Evolutionary conservation across 2,797 vertebrate species (phyloP).

Genomic region (Propithecus deckenii): DNA sequence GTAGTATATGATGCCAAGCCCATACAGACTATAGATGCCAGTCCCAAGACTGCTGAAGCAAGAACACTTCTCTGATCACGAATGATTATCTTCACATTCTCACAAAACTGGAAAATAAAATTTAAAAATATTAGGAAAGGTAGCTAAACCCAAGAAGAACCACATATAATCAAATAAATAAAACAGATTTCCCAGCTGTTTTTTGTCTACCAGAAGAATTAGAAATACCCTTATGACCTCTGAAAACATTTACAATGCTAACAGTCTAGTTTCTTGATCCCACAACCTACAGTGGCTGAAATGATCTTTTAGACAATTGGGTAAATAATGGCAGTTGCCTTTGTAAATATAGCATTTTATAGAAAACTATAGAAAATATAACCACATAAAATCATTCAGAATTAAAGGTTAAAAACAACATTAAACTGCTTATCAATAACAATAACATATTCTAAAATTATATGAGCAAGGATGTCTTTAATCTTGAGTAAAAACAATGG

Average conservation of each 20-base stretch:
- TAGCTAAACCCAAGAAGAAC: neutral
- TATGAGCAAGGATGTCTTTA: neutral
- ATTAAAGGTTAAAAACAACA: constrained; percentile 25
- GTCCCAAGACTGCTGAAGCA: constrained; percentile 88
- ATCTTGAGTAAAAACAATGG: neutral
- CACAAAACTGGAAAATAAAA: constrained; percentile 91
- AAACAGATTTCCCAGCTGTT: neutral
- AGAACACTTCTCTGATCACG: constrained; percentile 92
- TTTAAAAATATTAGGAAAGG: constrained; percentile 56
- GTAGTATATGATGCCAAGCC: constrained; percentile 88
- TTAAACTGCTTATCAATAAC: neutral
- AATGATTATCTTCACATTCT: constrained; percentile 92
- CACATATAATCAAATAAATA: neutral
- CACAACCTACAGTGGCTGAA: neutral
- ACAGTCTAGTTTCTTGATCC: neutral
- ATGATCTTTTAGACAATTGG: neutral
- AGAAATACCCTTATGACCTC: neutral
- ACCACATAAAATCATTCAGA: neutral
- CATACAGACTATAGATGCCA: constrained; percentile 86
- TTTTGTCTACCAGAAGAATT: neutral
- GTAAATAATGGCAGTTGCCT: neutral
- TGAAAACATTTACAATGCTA: neutral
- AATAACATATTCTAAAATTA: constrained; percentile 35
- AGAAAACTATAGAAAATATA: neutral
- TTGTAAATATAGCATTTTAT: neutral